Evolutionary conservation across 2,113 vertebrate genomes (phyloP).

Genomic region (Oncorhynchus mykiss): DNA sequence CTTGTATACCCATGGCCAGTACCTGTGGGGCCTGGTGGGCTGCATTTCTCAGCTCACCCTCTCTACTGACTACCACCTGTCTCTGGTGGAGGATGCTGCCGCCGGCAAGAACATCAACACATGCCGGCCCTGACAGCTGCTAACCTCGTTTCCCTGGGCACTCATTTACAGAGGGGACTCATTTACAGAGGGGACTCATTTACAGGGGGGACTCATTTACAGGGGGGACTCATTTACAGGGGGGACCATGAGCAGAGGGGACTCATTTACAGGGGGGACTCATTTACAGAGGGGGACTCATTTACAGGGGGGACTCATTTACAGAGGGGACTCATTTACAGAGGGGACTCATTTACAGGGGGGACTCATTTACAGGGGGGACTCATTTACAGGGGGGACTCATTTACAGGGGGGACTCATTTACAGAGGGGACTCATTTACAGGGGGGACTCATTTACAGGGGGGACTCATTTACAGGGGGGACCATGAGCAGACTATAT

Average conservation of each 20-base stretch:
- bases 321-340: too few species aligned
- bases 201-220: too few species aligned
- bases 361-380: neutral
- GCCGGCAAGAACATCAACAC: slow-evolving; percentile 84
- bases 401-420: too few species aligned
- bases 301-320: too few species aligned
- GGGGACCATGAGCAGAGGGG: too few species aligned
- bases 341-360: too few species aligned
- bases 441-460: too few species aligned
- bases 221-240: too few species aligned
- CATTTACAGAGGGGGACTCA: too few species aligned
- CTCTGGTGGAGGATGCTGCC: slow-evolving; percentile 76
- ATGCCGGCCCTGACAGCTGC: slow-evolving; percentile 60
- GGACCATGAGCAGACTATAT: neutral
- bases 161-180: neutral
- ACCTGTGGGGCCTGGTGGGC: slow-evolving; percentile 79
- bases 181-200: neutral
- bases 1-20: slow-evolving; percentile 76
- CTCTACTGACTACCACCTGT: slow-evolving; percentile 78
- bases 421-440: too few species aligned
- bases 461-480: neutral
- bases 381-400: too few species aligned
- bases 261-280: too few species aligned
- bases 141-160: neutral
- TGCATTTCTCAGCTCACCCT: slow-evolving; percentile 83